Conservation (phyloP, 2,888 invertebrate species). For the Heterodera filipjevi region DNA sequence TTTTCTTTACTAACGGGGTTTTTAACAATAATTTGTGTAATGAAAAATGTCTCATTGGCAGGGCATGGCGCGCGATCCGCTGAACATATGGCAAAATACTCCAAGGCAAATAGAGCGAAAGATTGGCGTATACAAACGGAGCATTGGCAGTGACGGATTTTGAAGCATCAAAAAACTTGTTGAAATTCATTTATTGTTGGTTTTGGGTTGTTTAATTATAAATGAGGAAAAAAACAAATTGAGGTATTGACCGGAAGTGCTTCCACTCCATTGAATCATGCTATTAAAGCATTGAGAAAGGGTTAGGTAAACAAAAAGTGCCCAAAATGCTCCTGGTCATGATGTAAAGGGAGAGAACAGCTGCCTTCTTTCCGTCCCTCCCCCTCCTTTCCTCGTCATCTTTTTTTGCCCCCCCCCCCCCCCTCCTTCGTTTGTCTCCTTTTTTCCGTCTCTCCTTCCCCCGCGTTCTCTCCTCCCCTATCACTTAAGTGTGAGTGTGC, state of each 20-base stretch:
- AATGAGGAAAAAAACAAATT: not conserved
- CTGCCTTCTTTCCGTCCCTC: not conserved
- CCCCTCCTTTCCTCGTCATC: not conserved
- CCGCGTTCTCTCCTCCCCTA: not conserved
- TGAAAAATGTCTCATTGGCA: conserved; percentile 16
- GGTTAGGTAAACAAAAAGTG: not conserved
- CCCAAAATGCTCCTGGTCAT: not conserved
- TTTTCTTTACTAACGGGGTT: too few relatives aligned
- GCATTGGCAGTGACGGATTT: not conserved
- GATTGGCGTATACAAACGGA: conserved; percentile 49
- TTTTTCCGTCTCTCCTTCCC: not conserved
- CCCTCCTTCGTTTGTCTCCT: not conserved
- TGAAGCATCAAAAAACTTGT: not conserved
- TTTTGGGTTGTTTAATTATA: not conserved
- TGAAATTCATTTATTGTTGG: not conserved
- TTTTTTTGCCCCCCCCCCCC: not conserved
- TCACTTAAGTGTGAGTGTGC: not conserved
- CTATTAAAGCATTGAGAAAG: too few relatives aligned
- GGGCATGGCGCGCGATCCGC: conserved; percentile 59
- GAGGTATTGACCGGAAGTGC: not conserved
- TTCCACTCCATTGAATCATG: not conserved
- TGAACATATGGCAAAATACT: conserved; percentile 59
- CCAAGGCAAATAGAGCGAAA: conserved; percentile 58
- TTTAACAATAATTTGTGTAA: too few relatives aligned
- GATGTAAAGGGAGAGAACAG: not conserved